Base-by-base conservation (phyloP, 2,113 vertebrate genomes). In the Scortum barcoo region DNA sequence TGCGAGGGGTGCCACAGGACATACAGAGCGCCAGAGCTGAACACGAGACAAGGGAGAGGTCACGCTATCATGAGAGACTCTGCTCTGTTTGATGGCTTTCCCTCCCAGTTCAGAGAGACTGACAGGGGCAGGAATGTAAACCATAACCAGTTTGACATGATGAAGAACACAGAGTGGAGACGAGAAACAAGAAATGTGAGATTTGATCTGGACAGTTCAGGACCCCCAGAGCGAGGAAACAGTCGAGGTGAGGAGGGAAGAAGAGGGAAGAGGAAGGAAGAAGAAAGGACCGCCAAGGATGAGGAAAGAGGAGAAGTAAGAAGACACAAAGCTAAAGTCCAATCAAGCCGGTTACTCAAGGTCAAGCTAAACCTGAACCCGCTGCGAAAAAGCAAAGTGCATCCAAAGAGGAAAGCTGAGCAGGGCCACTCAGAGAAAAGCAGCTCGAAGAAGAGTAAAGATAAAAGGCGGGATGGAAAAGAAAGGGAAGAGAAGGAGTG, bases 301-400 rank as follows among this genome's bases (percentile, higher is more conserved):
- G 60, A 58, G 51, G 81, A 80, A 30, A 83, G 58, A 56, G 71
- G 9, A 68, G 81, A 50, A 66, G 86, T 75, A 51, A 71, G 54
- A 40, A 85, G 66, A 30, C 73, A 78, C 51, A 93, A 91, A 78
- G 48, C 61, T 38, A 93, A 89, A 89, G 80, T 65, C 30, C 94
- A 94, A 75, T 82, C 86, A 36, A 80, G 70, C 9, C 88, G 92
- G 19, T 70, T 62, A 13, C 76, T 96, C 73, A 96, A 86, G 74
- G 93, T 96, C 26, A 97, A 97, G 86, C 88, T 97, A 42, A 96
- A 96, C 93, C 78, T 96, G 62, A 93, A 94, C 65, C 96, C 95
- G 2, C 91, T 96, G 30, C 86, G 84, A 72, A 96, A 93, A 92
- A 89, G 76, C 51, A 96, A 92, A 92, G 85, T 97, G 74, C 91